These are phyloP conservation scores for Neoascia interrupta DNA, from an alignment of 2,888 invertebrate species.

Conservation along the genomic window DNA sequence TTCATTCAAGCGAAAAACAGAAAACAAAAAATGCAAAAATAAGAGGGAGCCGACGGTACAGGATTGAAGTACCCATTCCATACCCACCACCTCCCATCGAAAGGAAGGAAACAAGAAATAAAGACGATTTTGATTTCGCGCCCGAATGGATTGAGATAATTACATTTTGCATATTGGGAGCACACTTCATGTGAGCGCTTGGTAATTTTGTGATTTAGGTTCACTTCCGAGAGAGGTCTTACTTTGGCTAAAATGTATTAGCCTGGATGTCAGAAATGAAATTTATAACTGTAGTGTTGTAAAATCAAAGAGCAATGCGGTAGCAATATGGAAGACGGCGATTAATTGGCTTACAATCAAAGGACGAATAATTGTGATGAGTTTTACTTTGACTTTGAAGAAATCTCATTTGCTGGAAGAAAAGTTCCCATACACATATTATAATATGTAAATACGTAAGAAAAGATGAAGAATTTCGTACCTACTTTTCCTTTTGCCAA, in stretches of 20 bases:
- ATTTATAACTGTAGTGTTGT: slow-evolving; percentile 11
- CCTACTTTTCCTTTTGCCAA: no score
- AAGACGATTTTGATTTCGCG: slow-evolving; percentile 66
- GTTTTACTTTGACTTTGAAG: background rate
- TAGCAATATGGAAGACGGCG: background rate
- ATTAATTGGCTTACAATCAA: background rate
- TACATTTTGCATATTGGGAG: slow-evolving; percentile 62
- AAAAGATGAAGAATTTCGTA: no score
- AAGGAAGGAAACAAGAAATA: slow-evolving; percentile 22
- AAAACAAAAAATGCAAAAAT: slow-evolving; percentile 9
- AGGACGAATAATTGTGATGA: background rate
- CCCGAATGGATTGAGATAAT: slow-evolving; percentile 66
- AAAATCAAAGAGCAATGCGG: background rate
- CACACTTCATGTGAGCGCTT: slow-evolving; percentile 27
- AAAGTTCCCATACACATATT: no score
- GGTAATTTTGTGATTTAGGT: slow-evolving; percentile 40
- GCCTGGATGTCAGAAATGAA: slow-evolving; percentile 24
- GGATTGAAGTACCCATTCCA: background rate
- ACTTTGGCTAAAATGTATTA: background rate
- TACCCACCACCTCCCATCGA: no score
- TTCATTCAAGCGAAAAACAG: slow-evolving; percentile 51
- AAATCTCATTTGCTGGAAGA: no score
- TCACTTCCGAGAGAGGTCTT: background rate
- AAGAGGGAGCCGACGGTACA: background rate
- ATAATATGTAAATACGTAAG: no score